A percentile compares a stretch with the other conserved stretches of the same genome.
Conservation (phyloP, 2,113 vertebrate genomes). For the Gopherus evgoodei region DNA sequence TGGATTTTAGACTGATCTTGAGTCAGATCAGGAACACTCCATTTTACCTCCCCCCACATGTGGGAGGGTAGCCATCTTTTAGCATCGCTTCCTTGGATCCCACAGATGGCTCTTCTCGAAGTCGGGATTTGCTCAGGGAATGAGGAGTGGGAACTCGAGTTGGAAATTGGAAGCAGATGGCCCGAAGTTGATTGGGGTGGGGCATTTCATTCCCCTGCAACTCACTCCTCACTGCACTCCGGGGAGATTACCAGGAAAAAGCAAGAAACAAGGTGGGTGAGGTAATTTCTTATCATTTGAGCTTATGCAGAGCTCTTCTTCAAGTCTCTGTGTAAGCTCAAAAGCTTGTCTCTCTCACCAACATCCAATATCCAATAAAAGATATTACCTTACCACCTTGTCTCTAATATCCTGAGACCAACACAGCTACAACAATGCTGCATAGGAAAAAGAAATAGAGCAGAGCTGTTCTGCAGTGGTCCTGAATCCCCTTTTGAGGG, state of each 20-base stretch:
- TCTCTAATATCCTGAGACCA: not conserved
- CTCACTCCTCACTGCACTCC: not conserved
- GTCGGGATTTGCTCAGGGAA: not conserved
- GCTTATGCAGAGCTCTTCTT: not conserved
- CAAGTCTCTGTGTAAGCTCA: not conserved
- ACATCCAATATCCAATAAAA: not conserved
- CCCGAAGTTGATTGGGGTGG: not conserved
- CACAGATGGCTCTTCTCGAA: not conserved
- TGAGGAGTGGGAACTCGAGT: not conserved
- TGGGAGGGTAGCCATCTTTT: not conserved
- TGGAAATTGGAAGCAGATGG: not conserved
- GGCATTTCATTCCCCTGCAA: not conserved
- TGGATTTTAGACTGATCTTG: not conserved
- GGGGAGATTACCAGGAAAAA: not conserved
- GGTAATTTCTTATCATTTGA: not conserved
- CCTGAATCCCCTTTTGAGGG: not conserved
- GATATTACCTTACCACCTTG: not conserved
- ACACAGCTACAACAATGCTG: not conserved
- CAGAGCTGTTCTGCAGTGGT: not conserved
- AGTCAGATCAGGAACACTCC: not conserved
- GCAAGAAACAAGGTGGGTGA: not conserved
- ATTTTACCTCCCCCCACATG: not conserved
- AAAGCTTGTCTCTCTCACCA: not conserved
- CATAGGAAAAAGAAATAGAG: not conserved
- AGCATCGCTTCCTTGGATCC: not conserved